A percentile compares a stretch with the other conserved stretches of the same genome.
phyloP scores from a whole-genome alignment of 2,888 invertebrate genomes.

The Ennomos erosarius region DNA sequence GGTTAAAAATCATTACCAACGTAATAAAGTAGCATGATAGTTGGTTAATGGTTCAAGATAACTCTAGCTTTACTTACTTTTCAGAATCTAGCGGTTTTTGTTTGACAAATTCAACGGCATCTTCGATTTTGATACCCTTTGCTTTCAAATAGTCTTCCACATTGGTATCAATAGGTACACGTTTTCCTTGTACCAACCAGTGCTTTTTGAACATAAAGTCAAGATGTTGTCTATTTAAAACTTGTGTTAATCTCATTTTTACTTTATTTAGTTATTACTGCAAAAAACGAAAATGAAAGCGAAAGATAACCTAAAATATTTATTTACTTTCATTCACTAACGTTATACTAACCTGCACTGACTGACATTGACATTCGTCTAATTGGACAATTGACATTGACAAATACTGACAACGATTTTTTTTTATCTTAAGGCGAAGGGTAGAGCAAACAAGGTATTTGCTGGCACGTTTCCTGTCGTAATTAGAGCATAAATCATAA shows the following conservation, averaged over 20 bases:
- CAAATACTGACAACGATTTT: too few species aligned
- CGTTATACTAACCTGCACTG: too few species aligned
- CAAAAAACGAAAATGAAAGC: neutral
- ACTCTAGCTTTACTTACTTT: conserved; percentile 48
- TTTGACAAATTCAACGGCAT: conserved; percentile 86
- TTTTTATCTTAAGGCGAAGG: too few species aligned
- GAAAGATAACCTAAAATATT: conserved; percentile 20
- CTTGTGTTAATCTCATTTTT: conserved; percentile 88
- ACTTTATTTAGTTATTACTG: conserved; percentile 1
- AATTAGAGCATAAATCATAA: too few species aligned
- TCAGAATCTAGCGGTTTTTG: conserved; percentile 65
- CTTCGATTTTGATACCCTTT: conserved; percentile 85
- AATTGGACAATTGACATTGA: too few species aligned
- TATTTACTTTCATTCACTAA: too few species aligned
- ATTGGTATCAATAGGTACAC: conserved; percentile 82
- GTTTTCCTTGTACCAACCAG: conserved; percentile 89
- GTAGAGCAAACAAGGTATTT: too few species aligned
- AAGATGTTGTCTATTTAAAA: conserved; percentile 88
- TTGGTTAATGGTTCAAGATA: neutral
- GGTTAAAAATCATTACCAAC: too few species aligned
- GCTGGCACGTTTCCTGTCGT: too few species aligned
- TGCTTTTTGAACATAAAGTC: conserved; percentile 89
- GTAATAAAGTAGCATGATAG: too few species aligned
- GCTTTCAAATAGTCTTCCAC: conserved; percentile 82
- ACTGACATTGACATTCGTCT: too few species aligned